Evolutionary conservation across 1,140 invertebrate species (phyloP).

Genomic region (Parasteatoda tepidariorum): DNA sequence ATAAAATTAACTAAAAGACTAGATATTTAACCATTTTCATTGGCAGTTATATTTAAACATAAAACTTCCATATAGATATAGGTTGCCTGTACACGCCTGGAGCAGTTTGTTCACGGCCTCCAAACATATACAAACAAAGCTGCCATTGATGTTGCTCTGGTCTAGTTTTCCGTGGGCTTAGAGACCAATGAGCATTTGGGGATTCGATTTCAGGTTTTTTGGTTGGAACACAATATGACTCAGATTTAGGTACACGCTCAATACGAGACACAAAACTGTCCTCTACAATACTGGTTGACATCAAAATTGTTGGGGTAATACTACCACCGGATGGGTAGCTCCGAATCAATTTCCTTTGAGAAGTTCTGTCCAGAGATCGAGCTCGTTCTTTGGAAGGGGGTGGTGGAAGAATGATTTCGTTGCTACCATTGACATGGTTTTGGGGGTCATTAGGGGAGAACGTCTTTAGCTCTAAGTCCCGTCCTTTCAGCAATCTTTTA

Average conservation of each 20-base stretch:
- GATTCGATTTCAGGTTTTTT: background rate
- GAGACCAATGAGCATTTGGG: constrained; percentile 34
- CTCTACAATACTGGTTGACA: constrained; percentile 43
- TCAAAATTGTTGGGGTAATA: constrained; percentile 50
- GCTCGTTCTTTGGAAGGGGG: constrained; percentile 55
- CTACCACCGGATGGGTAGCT: constrained; percentile 55
- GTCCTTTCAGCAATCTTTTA: constrained; percentile 18
- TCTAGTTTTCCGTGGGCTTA: constrained; percentile 28
- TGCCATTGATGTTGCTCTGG: constrained; percentile 63
- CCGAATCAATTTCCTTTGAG: constrained; percentile 48
- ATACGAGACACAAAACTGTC: constrained; percentile 42
- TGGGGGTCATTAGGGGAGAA: constrained; percentile 40
- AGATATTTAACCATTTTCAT: background rate
- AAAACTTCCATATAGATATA: constrained; percentile 65
- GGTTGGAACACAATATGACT: background rate
- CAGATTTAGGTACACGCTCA: background rate
- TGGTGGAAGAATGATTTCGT: constrained; percentile 36
- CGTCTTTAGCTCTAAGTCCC: constrained; percentile 60
- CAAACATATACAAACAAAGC: constrained; percentile 65
- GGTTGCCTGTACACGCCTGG: constrained; percentile 63
- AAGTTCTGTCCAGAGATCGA: constrained; percentile 57
- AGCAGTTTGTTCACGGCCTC: constrained; percentile 62
- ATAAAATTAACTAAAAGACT: constrained; percentile 18
- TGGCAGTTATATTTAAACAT: constrained; percentile 63
- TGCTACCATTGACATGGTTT: background rate